Percentiles rank a stretch among this genome's conserved stretches.
Evolutionary conservation across 30 jellyfish, hydroid and myxozoan species (phyloP).

Genomic region (Calvadosia cruxmelitensis): DNA sequence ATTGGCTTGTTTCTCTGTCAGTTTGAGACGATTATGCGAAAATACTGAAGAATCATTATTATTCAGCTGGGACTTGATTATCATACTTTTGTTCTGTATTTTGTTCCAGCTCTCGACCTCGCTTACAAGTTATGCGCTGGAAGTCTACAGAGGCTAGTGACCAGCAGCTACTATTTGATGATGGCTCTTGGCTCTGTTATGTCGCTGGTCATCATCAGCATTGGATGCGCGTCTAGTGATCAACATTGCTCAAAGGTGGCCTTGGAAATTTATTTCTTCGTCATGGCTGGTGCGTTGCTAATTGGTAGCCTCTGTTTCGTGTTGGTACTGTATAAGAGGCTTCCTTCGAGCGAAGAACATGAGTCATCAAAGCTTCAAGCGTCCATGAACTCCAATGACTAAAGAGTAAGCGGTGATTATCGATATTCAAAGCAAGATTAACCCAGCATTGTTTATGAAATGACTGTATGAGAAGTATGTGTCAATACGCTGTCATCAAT

Average conservation of each 20-base stretch:
- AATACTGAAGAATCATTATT: no score
- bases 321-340: background rate
- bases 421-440: no score
- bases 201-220: constrained; percentile 19
- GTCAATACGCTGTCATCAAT: no score
- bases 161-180: constrained; percentile 14
- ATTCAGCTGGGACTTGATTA: no score
- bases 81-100: background rate
- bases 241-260: background rate
- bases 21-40: no score
- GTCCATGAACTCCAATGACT: no score
- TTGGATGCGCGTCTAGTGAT: constrained; percentile 17
- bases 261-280: background rate
- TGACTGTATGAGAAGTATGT: no score
- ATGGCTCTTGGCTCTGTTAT: constrained; percentile 28
- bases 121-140: constrained; percentile 33
- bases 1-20: no score
- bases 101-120: constrained; percentile 19
- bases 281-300: background rate
- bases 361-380: no score
- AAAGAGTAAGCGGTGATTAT: no score
- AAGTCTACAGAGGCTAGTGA: constrained; percentile 24
- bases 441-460: no score
- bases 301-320: background rate
- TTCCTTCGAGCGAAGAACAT: no score